Evolutionary conservation across 2,797 vertebrate species (phyloP).

Genomic region (Diglossa cyanea): DNA sequence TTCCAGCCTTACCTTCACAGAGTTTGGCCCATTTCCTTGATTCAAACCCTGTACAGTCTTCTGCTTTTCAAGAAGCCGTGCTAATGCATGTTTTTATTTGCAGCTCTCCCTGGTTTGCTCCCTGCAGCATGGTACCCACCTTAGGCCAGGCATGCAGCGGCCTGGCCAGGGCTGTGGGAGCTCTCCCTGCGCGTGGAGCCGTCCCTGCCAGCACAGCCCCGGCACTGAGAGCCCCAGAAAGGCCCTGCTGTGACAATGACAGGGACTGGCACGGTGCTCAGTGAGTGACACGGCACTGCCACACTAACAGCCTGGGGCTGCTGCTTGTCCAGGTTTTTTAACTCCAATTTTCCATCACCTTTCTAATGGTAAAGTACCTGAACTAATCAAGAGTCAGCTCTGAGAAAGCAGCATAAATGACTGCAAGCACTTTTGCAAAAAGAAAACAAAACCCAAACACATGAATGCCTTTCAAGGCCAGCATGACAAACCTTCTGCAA

Average conservation of each 20-base stretch:
- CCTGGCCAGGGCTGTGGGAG: neutral
- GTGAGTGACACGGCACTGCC: neutral
- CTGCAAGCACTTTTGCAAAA: neutral
- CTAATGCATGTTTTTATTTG: neutral
- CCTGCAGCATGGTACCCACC: neutral
- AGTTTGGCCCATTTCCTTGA: neutral
- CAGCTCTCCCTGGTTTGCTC: neutral
- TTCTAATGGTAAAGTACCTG: neutral
- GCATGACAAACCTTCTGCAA: neutral
- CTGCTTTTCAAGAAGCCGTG: neutral
- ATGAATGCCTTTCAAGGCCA: neutral
- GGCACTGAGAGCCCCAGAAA: neutral
- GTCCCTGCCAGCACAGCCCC: neutral
- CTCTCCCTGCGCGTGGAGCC: neutral
- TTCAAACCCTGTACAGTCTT: neutral
- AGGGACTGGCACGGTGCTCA: neutral
- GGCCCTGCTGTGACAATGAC: neutral
- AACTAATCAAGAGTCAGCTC: neutral
- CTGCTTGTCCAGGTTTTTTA: neutral
- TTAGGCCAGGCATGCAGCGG: neutral
- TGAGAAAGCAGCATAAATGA: neutral
- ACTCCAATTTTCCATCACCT: neutral
- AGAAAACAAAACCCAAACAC: neutral
- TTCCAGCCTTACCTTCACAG: neutral
- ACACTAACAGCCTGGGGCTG: neutral